Percentiles rank a stretch among this genome's conserved stretches.
Evolutionary conservation across 2,113 vertebrate species (phyloP).

Genomic region (cattle (Bos taurus)): ARS-UCD2.0 NC_037338.1:102785001-102785500

Average conservation of each 20-base stretch:
- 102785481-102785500: background rate
- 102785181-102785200: background rate
- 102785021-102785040: constrained; percentile 34
- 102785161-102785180: background rate
- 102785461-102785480: background rate
- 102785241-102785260: rapidly evolving
- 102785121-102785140: background rate
- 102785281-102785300: too few relatives aligned
- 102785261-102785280: background rate
- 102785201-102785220: background rate
- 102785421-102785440: background rate
- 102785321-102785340: background rate
- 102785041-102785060: background rate
- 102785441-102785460: background rate
- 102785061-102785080: background rate
- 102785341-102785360: background rate
- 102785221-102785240: background rate
- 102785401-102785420: background rate
- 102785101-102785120: background rate
- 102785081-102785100: background rate
- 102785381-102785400: rapidly evolving
- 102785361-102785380: rapidly evolving
- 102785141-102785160: constrained; percentile 8
- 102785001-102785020: constrained; percentile 19
- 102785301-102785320: background rate